Evolutionary conservation across 1,140 invertebrate genomes (phyloP), one percentile per base, ranked within the genome.

Genomic region (Myzus persicae): DNA sequence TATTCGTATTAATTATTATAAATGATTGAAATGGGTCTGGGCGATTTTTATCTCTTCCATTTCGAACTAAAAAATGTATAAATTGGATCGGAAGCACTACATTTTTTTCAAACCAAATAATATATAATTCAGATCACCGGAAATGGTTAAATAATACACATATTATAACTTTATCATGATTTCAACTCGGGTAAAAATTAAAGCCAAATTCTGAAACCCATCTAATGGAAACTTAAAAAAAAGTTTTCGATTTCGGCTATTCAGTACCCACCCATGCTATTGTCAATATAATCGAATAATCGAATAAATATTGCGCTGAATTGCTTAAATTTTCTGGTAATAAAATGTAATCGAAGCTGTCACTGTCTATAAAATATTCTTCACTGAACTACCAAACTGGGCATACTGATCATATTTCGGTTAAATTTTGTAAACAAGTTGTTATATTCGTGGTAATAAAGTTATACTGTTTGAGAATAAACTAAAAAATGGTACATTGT

Each of bases 131-230:
- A 76, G 5, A 18, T n/a, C 59, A 76, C n/a, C 31, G 31, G 59
- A 76, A 76, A 76, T 76, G 31, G n/a, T 76, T 76, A n/a, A 76
- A 76, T 76, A 76, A 76, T 76, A 76, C 31, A 76, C 59, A 76
- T 76, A 76, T 18, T 76, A 76, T 76, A 76, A 76, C n/a, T 76
- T 24, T 67, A 67, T 20, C 31, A 76, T 76, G 31, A 76, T 76
- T n/a, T 76, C 31, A 18, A 24, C 14, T 9, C 24, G 14, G 4
- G n/a, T 18, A 18, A n/a, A n/a, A 20, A 76, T 76, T 18, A 36
- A 76, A 31, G 26, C 31, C 4, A 67, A 59, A 59, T 31, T 2
- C 54, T 31, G 59, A 67, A 67, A 76, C 4, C 6, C 31, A 18
- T 76, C 11, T 36, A 76, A 76, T 76, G 31, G 31, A n/a, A 76